phyloP scores from a whole-genome alignment of 2,888 invertebrate species.

The Cyaniris semiargus region DNA sequence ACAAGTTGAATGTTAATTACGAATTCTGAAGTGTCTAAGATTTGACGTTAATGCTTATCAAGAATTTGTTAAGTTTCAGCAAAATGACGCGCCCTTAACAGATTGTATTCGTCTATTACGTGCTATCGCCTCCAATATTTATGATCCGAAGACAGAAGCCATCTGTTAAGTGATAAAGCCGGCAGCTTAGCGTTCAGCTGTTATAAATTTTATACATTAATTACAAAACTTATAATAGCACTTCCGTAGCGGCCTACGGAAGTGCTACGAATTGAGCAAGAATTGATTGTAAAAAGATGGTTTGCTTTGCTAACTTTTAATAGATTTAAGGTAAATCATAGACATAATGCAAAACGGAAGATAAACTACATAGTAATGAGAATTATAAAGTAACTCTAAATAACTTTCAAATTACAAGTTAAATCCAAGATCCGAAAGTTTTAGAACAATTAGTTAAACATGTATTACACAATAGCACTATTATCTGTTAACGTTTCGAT shows the following conservation, averaged over 20 bases:
- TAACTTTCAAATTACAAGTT: neutral
- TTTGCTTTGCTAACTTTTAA: neutral
- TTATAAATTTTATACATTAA: slow-evolving; percentile 23
- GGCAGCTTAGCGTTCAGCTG: neutral
- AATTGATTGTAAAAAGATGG: neutral
- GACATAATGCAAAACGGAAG: neutral
- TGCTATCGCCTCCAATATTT: slow-evolving; percentile 27
- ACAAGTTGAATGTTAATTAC: neutral
- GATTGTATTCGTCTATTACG: slow-evolving; percentile 24
- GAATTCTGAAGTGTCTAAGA: neutral
- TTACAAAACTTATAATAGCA: slow-evolving; percentile 26
- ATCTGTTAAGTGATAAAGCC: slow-evolving; percentile 26
- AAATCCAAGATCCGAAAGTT: neutral
- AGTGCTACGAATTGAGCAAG: neutral
- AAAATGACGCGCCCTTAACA: slow-evolving; percentile 18
- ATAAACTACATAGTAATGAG: neutral
- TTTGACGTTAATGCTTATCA: slow-evolving; percentile 1
- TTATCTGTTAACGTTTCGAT: slow-evolving; percentile 10
- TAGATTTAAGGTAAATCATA: neutral
- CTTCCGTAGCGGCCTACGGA: neutral
- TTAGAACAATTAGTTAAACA: neutral
- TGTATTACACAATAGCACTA: neutral
- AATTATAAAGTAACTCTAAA: neutral
- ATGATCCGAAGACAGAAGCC: slow-evolving; percentile 13
- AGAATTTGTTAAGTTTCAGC: slow-evolving; percentile 22